Conservation (phyloP, 2,113 vertebrate genomes). For the Oncorhynchus clarkii region DNA sequence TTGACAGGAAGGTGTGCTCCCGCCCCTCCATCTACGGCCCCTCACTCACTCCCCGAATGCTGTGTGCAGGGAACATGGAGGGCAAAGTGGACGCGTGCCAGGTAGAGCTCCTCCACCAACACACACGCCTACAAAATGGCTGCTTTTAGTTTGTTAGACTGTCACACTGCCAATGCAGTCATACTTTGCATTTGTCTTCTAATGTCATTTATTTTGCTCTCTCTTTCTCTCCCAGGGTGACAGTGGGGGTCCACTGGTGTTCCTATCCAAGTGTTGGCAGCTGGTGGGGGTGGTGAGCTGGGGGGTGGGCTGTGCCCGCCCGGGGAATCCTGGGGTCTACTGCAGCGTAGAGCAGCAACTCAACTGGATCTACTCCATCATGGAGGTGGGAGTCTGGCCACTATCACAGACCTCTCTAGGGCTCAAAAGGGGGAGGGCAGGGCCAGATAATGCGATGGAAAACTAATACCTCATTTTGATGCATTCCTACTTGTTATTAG, state of each 20-base stretch:
- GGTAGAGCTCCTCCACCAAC: constrained; percentile 54
- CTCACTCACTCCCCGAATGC: constrained; percentile 70
- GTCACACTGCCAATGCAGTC: no score
- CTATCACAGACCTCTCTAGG: no score
- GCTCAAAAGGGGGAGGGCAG: no score
- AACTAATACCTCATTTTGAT: no score
- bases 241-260: constrained; percentile 78
- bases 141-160: no score
- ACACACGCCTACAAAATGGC: no score
- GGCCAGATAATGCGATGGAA: no score
- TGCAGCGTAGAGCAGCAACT: constrained; percentile 52
- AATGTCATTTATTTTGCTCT: no score
- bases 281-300: constrained; percentile 81
- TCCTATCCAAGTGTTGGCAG: constrained; percentile 62
- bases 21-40: constrained; percentile 62
- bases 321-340: constrained; percentile 72
- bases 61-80: constrained; percentile 72
- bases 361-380: no score
- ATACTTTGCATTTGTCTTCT: no score
- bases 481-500: no score
- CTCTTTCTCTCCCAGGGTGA: constrained; percentile 67
- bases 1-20: constrained; percentile 66
- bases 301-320: constrained; percentile 77
- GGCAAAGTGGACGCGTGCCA: constrained; percentile 81
- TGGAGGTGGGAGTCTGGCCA: no score